A percentile compares a stretch with the other conserved stretches of the same genome.
These are phyloP conservation scores for Volucella zonaria DNA, from an alignment of 2,888 invertebrate genomes.

Conservation along the genomic window DNA sequence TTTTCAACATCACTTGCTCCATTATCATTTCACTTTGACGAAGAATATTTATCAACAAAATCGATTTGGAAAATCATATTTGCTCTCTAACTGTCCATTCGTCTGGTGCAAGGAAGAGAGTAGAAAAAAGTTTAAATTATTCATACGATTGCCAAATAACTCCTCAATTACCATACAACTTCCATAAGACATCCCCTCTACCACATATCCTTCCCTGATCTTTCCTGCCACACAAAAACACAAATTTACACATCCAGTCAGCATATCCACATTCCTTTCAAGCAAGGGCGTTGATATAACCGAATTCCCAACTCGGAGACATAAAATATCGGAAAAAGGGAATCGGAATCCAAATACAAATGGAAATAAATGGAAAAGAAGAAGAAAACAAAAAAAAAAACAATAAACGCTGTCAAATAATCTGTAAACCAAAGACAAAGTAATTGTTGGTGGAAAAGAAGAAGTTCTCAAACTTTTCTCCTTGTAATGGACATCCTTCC, in stretches of 20 bases:
- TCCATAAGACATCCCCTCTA: constrained; percentile 20
- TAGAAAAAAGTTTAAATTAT: constrained; percentile 21
- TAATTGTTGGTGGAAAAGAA: constrained; percentile 1
- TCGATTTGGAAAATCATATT: constrained; percentile 20
- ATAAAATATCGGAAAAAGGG: constrained; percentile 10
- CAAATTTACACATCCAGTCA: not conserved
- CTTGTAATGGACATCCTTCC: not conserved
- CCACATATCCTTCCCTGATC: constrained; percentile 18
- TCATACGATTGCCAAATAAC: constrained; percentile 41
- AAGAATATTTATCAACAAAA: constrained; percentile 13
- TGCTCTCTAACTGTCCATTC: constrained; percentile 14
- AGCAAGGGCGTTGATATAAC: constrained; percentile 5
- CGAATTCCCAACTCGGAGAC: constrained; percentile 24
- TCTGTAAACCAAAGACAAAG: constrained; percentile 44
- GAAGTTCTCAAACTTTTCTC: constrained; percentile 9
- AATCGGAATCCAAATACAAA: not conserved
- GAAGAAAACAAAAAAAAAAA: not conserved
- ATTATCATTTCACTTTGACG: not conserved
- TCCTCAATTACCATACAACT: constrained; percentile 32
- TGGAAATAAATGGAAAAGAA: constrained; percentile 1
- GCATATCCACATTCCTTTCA: not conserved
- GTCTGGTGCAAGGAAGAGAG: not conserved
- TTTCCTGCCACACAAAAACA: not conserved
- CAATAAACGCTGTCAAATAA: constrained; percentile 38
- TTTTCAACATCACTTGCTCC: too few relatives aligned